These are phyloP conservation scores for Drosophila tropicalis DNA, from an alignment of 1,140 invertebrate genomes.

Conservation along the genomic window DNA sequence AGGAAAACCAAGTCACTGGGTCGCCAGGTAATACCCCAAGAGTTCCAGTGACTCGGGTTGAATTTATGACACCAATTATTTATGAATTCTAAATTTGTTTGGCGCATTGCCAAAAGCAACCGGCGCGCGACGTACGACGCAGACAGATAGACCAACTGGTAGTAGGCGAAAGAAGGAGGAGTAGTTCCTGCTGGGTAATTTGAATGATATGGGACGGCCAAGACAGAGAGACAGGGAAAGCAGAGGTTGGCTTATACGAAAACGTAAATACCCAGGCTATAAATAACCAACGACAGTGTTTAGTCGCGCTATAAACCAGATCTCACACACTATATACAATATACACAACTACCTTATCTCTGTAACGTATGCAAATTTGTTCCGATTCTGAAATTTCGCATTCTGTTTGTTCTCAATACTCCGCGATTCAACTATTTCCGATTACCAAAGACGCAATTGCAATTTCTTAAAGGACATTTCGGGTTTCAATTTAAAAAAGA, in stretches of 20 bases:
- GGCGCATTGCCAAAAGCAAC: conserved; percentile 58
- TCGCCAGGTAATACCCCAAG: conserved; percentile 42
- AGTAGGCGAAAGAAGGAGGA: not conserved
- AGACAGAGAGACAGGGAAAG: not conserved
- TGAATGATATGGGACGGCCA: conserved; percentile 16
- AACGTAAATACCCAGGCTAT: conserved; percentile 43
- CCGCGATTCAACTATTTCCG: no score
- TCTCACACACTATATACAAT: not conserved
- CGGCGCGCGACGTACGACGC: conserved; percentile 7
- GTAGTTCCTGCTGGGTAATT: conserved; percentile 13
- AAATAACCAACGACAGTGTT: conserved; percentile 26
- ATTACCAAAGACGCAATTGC: not conserved
- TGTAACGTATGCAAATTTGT: no score
- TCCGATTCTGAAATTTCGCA: no score
- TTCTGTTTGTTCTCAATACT: not conserved
- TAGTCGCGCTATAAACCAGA: conserved; percentile 9
- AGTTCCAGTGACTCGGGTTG: conserved; percentile 6
- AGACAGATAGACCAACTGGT: conserved; percentile 32
- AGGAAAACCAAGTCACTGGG: conserved; percentile 68
- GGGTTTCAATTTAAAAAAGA: no score
- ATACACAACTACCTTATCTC: no score
- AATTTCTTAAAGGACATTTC: no score
- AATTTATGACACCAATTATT: conserved; percentile 80
- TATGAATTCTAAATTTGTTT: conserved; percentile 80
- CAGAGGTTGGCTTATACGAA: conserved; percentile 36